Percentiles rank a stretch among this genome's conserved stretches.
These are phyloP conservation scores for Latrodectus elegans DNA, from an alignment of 2,888 invertebrate genomes.

Conservation along the genomic window DNA sequence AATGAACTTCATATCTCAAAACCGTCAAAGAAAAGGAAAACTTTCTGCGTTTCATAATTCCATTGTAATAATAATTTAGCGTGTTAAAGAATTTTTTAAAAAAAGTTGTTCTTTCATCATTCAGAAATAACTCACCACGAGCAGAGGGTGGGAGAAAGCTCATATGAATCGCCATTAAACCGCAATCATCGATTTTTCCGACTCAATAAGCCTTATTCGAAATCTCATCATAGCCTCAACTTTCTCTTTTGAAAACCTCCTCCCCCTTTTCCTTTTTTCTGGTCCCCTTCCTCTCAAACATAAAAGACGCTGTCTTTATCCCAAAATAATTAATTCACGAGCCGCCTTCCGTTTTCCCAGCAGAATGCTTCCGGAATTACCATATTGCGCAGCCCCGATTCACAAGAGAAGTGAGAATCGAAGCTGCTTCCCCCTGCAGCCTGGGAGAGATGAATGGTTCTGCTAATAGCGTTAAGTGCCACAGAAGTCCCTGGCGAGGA, in stretches of 20 bases:
- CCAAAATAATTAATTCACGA: constrained; percentile 57
- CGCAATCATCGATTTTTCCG: background rate
- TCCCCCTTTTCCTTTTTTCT: background rate
- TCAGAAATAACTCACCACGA: no score
- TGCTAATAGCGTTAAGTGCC: no score
- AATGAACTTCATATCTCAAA: no score
- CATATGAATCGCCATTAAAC: background rate
- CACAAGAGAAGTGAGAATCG: background rate
- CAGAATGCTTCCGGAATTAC: constrained; percentile 20
- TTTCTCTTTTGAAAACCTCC: background rate
- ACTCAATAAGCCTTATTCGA: background rate
- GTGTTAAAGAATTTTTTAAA: no score
- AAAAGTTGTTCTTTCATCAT: no score
- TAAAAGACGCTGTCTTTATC: constrained; percentile 26
- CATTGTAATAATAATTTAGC: no score
- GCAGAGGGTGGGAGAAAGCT: no score
- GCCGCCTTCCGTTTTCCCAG: background rate
- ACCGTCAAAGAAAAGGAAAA: no score
- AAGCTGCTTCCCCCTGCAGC: background rate
- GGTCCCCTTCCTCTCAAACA: background rate
- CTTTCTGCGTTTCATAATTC: no score
- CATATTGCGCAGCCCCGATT: constrained; percentile 15
- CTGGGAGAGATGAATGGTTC: no score
- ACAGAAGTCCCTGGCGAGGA: no score
- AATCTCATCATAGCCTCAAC: background rate